Conservation (phyloP, 2,113 vertebrate genomes). For the Erythrocercus mccallii region DNA sequence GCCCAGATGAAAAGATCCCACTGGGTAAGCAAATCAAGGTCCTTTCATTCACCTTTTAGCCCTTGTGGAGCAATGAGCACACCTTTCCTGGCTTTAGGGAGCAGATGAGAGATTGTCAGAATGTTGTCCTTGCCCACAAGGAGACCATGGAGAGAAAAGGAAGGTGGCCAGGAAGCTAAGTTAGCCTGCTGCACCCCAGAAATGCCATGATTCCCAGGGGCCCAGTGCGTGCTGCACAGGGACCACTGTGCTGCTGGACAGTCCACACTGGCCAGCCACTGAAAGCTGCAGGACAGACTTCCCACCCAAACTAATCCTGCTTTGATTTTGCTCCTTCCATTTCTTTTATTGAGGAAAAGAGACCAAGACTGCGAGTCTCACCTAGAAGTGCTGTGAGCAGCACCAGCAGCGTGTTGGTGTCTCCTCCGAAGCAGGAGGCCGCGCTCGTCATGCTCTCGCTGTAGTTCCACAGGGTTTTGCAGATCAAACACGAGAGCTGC, state of each 20-base stretch:
- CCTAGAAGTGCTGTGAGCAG: conserved; percentile 80
- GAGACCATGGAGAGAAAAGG: not conserved
- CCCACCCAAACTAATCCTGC: not conserved
- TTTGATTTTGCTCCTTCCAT: not conserved
- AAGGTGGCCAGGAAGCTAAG: not conserved
- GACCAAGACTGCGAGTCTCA: conserved; percentile 41
- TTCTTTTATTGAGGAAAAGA: not conserved
- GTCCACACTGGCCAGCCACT: not conserved
- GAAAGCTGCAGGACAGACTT: not conserved
- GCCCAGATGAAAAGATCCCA: not conserved
- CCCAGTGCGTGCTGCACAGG: not conserved
- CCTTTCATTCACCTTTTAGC: not conserved
- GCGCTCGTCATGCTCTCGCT: conserved; percentile 64
- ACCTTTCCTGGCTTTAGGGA: not conserved
- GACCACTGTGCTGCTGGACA: not conserved
- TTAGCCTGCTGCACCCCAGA: not conserved
- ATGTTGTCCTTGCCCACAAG: not conserved
- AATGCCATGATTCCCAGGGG: not conserved
- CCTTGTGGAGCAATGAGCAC: not conserved
- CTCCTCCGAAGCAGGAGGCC: conserved; percentile 65
- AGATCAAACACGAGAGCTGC: conserved; percentile 88
- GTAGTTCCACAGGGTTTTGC: conserved; percentile 94
- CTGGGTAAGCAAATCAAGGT: not conserved
- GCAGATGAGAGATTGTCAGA: not conserved
- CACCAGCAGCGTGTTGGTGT: conserved; percentile 63